Evolutionary conservation across 2,113 vertebrate species (phyloP).

Genomic region (Parus major): DNA sequence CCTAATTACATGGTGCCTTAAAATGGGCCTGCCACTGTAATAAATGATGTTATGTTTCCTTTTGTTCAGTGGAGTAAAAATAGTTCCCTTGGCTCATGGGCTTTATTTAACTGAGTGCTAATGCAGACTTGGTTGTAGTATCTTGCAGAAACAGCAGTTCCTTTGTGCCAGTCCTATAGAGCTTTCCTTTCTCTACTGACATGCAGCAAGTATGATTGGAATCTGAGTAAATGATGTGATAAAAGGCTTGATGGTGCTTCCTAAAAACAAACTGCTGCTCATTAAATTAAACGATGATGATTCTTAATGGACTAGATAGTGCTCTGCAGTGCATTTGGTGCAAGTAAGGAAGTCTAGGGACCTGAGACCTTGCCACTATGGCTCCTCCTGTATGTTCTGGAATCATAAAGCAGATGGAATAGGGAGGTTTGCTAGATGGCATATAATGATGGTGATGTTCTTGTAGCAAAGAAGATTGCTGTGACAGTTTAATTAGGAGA

Average conservation of each 20-base stretch:
- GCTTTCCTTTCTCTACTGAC: neutral
- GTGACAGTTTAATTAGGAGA: neutral
- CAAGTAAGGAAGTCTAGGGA: neutral
- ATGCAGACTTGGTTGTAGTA: neutral
- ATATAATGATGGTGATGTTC: neutral
- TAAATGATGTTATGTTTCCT: neutral
- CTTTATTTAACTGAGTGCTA: neutral
- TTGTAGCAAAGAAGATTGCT: neutral
- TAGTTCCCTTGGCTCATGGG: conserved; percentile 3
- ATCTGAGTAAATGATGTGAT: neutral
- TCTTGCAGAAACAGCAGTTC: conserved; percentile 33
- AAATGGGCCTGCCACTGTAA: neutral
- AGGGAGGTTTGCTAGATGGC: neutral
- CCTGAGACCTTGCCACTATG: accelerated
- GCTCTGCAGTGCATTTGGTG: neutral
- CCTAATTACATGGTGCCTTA: neutral
- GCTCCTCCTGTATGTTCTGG: neutral
- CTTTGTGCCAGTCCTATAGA: neutral
- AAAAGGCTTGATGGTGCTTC: neutral
- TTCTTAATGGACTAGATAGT: neutral
- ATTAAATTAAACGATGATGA: neutral
- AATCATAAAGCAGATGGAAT: neutral
- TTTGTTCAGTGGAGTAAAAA: conserved; percentile 32
- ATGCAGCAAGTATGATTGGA: neutral
- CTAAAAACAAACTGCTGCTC: neutral